Evolutionary conservation across 2,113 vertebrate genomes (phyloP).

Genomic region (Pygoscelis antarcticus): DNA sequence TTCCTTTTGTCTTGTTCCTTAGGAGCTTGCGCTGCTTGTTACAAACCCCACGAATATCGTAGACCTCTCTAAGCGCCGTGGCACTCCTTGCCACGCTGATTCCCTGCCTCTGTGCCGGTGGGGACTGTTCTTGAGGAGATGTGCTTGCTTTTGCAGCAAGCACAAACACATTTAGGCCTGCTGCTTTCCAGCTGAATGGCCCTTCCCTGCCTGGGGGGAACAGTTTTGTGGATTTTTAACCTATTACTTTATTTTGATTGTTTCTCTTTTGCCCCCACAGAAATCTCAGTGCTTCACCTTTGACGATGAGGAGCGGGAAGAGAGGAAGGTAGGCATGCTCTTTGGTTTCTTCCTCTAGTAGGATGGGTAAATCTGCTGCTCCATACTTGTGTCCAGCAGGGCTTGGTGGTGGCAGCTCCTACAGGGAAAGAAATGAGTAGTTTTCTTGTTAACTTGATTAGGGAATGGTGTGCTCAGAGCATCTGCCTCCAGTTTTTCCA

Average conservation of each 20-base stretch:
- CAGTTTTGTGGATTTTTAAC: not conserved
- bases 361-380: not conserved
- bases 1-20: not conserved
- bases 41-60: rapidly evolving
- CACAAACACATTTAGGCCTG: not conserved
- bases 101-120: not conserved
- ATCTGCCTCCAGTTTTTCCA: not conserved
- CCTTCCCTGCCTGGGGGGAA: not conserved
- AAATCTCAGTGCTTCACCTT: conserved; percentile 89
- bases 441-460: not conserved
- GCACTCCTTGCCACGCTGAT: not conserved
- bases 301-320: conserved; percentile 76
- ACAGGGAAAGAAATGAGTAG: not conserved
- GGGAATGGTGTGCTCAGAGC: not conserved
- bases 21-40: not conserved
- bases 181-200: not conserved
- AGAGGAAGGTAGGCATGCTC: conserved; percentile 85
- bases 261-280: conserved; percentile 63
- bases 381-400: not conserved
- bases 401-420: not conserved
- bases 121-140: not conserved
- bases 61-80: not conserved
- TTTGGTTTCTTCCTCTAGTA: not conserved
- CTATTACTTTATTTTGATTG: not conserved
- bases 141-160: not conserved